Evolutionary conservation across 2,797 vertebrate species (phyloP), one percentile per base, ranked within the genome.

Genomic region (Xyrichtys novacula): DNA sequence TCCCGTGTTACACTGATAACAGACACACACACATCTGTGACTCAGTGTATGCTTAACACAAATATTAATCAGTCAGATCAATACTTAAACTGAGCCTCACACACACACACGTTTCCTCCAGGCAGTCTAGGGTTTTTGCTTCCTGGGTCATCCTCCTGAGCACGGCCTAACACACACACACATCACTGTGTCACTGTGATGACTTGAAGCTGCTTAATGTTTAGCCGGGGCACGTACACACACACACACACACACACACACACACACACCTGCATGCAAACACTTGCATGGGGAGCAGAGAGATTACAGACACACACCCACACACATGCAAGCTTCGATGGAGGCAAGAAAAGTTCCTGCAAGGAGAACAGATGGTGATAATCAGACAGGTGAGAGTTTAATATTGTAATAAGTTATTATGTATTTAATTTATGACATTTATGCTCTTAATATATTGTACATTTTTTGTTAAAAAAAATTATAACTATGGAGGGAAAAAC

Each of bases 141-240:
- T 77, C 57, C 67, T 15, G 34, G 55, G 56, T 73, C 47, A n/a
- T 72, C 26, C 29, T 20, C 65, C 17, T 7, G 57, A 65, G 68
- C 56, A 67, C 15, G 16, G 66, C 75, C 68, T 66, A 50, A 66
- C 48, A 84, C 76, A 73, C 82, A 61, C 65, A 61, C 66, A 74
- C 74, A 78, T 87, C 62, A 28, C 71, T 85, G 75, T 85, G 69
- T 73, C 57, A 25, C 38, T 81, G 75, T 69, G 78, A 83, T 87
- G 85, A 77, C 78, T 76, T 40, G 28, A 71, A 75, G 53, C 65
- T 67, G 94, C 81, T 94, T 94, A 94, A 94, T 94, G 88, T 93
- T 94, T 94, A 94, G 88, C 93, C 60, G 32, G 71, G 78, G 74
- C n/a, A n/a, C n/a, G n/a, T n/a, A 76, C 55, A 74, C 76, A 71